Percentiles rank a stretch among this genome's conserved stretches.
Evolutionary conservation across 1,140 invertebrate genomes (phyloP).

Genomic region (Magallana angulata): DNA sequence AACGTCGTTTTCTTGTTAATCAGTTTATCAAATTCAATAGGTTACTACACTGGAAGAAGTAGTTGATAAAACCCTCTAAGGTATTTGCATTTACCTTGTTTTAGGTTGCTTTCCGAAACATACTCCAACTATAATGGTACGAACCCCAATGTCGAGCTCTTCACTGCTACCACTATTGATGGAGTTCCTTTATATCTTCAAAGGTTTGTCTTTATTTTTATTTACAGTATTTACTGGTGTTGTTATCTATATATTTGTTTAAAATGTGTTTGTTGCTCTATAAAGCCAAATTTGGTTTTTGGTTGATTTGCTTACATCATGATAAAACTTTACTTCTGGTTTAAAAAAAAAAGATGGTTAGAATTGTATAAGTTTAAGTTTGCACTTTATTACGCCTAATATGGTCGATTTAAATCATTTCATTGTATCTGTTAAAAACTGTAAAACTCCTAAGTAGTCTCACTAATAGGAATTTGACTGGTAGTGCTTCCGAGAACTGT

Average conservation of each 20-base stretch:
- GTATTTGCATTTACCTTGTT: background rate
- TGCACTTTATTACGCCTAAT: background rate
- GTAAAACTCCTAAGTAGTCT: no score
- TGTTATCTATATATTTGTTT: background rate
- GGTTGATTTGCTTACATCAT: background rate
- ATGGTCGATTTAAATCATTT: background rate
- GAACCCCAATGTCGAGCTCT: background rate
- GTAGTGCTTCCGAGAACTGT: no score
- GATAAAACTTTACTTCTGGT: background rate
- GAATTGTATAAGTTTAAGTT: background rate
- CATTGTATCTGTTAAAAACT: background rate
- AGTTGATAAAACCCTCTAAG: background rate
- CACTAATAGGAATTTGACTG: no score
- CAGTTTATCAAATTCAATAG: background rate
- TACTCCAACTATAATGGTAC: background rate
- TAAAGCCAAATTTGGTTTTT: background rate
- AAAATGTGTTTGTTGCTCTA: background rate
- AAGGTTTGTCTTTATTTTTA: background rate
- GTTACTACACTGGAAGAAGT: background rate
- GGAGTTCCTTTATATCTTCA: background rate
- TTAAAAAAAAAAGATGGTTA: background rate
- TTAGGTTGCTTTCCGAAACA: background rate
- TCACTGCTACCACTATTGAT: background rate
- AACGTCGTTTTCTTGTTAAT: background rate
- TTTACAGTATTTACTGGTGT: background rate